Conservation (phyloP, 1,140 invertebrate species). For the Aleiodes sp. region DNA sequence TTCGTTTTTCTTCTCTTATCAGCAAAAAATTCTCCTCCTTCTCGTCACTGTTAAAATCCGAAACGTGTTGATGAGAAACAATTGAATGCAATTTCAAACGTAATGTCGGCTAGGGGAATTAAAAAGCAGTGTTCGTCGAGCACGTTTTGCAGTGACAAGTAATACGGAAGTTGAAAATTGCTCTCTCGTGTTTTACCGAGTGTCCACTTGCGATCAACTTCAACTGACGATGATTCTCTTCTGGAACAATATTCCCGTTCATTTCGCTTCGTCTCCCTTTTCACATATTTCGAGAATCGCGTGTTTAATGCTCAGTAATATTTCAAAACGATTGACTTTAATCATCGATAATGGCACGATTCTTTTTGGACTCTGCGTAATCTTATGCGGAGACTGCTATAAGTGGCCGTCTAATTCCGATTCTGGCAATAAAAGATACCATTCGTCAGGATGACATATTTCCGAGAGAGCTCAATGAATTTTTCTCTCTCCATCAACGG, state of each 20-base stretch:
- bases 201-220: too few relatives aligned
- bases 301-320: conserved; percentile 9
- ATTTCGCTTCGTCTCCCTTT: too few relatives aligned
- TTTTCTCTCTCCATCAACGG: neutral
- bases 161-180: too few relatives aligned
- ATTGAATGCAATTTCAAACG: too few relatives aligned
- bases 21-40: neutral
- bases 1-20: neutral
- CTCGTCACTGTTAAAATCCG: neutral
- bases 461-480: conserved; percentile 21
- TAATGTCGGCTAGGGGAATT: too few relatives aligned
- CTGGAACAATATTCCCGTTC: too few relatives aligned
- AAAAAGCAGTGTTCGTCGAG: too few relatives aligned
- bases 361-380: neutral
- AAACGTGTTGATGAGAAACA: neutral
- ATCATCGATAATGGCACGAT: neutral
- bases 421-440: conserved; percentile 36
- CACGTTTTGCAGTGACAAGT: too few relatives aligned
- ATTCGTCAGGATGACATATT: conserved; percentile 33
- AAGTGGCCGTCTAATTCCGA: conserved; percentile 29
- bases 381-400: conserved; percentile 16
- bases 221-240: too few relatives aligned
- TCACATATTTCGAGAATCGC: too few relatives aligned
- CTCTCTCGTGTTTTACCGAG: too few relatives aligned
- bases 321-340: neutral